A percentile compares a stretch with the other conserved stretches of the same genome.
Conservation (phyloP, 2,888 invertebrate genomes). For the Anoncus sp. region DNA sequence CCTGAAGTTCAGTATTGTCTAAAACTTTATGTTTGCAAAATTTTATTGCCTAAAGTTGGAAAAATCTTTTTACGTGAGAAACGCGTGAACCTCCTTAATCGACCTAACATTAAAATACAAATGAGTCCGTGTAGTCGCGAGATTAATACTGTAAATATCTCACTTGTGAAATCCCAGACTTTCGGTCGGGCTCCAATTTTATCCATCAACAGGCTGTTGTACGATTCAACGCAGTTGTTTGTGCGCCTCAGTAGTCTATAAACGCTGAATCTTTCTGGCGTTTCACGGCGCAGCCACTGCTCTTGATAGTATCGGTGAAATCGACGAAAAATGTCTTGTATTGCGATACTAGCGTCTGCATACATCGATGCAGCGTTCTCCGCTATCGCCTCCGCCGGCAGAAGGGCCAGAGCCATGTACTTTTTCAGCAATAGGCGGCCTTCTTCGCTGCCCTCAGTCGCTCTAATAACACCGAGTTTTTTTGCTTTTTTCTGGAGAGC, state of each 20-base stretch:
- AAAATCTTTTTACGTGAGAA: too few relatives aligned
- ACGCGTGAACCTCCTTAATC: too few relatives aligned
- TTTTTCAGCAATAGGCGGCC: slow-evolving; percentile 17
- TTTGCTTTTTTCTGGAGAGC: slow-evolving; percentile 17
- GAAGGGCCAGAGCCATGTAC: slow-evolving; percentile 16
- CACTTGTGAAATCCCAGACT: slow-evolving; percentile 49
- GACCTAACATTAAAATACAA: too few relatives aligned
- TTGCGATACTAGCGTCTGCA: not conserved
- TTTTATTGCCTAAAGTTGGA: too few relatives aligned
- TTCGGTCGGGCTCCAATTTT: slow-evolving; percentile 20
- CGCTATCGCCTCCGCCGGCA: not conserved
- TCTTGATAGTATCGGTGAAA: slow-evolving; percentile 9
- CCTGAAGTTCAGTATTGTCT: too few relatives aligned
- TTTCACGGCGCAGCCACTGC: slow-evolving; percentile 30
- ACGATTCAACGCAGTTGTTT: slow-evolving; percentile 36
- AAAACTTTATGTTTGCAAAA: too few relatives aligned
- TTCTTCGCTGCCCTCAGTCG: slow-evolving; percentile 2
- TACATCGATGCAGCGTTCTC: not conserved
- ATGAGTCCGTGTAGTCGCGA: too few relatives aligned
- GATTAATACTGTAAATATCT: not conserved
- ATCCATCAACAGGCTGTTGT: slow-evolving; percentile 22
- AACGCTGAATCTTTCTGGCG: slow-evolving; percentile 25
- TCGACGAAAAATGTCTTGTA: not conserved
- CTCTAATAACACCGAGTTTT: not conserved
- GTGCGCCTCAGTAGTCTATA: slow-evolving; percentile 16